Conservation (phyloP, 2,888 invertebrate genomes). For the Aporophyla nigra region DNA sequence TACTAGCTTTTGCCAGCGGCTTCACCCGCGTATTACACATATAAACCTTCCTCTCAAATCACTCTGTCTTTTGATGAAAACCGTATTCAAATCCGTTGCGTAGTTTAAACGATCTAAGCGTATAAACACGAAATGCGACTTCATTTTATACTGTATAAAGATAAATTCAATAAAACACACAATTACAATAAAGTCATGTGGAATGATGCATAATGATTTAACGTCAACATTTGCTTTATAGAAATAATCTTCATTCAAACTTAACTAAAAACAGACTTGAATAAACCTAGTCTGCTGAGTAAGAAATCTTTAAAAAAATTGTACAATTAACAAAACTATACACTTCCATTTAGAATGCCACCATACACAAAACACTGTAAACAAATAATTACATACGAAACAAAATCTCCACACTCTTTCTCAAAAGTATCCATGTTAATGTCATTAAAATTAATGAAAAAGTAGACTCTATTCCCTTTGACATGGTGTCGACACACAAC, state of each 20-base stretch:
- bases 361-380: not conserved
- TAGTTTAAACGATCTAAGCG: no score
- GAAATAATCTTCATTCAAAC: no score
- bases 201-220: no score
- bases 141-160: no score
- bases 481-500: constrained; percentile 44
- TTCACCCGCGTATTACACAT: no score
- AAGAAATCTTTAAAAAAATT: not conserved
- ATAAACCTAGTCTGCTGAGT: not conserved
- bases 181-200: not conserved
- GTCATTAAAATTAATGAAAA: constrained; percentile 69
- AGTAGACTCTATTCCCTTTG: constrained; percentile 44
- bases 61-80: no score
- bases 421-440: constrained; percentile 39
- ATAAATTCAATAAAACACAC: no score
- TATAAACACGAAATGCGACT: no score
- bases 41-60: no score
- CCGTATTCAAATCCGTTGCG: no score
- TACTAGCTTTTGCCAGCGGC: no score
- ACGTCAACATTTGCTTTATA: not conserved
- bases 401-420: constrained; percentile 23
- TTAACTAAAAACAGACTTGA: not conserved
- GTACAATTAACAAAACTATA: not conserved
- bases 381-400: constrained; percentile 35
- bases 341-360: not conserved